Evolutionary conservation across 2,888 invertebrate species (phyloP).

Genomic region (Venustoraphidia nigricollis): DNA sequence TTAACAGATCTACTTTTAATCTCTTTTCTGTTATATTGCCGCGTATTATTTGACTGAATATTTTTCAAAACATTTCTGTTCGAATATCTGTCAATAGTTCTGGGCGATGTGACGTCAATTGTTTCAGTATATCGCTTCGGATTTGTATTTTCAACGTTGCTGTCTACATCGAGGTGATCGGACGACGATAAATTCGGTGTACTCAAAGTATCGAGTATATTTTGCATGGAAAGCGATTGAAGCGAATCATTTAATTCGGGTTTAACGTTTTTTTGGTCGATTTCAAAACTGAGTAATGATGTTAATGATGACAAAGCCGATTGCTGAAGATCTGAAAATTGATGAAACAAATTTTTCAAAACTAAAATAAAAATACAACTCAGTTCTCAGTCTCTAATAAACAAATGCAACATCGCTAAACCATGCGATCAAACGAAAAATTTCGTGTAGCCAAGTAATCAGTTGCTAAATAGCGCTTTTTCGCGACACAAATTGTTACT

Average conservation of each 20-base stretch:
- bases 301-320: constrained; percentile 17
- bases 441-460: too few species aligned
- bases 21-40: not conserved
- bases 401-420: too few species aligned
- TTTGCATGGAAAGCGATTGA: constrained; percentile 15
- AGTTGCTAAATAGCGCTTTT: too few species aligned
- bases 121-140: not conserved
- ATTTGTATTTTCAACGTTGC: not conserved
- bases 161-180: not conserved
- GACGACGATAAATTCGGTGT: constrained; percentile 13
- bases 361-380: too few species aligned
- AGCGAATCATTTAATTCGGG: not conserved
- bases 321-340: constrained; percentile 19
- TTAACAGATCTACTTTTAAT: not conserved
- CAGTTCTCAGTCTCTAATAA: too few species aligned
- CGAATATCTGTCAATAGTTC: not conserved
- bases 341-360: not conserved
- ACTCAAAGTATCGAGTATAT: constrained; percentile 19
- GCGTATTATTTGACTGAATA: not conserved
- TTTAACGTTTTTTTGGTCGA: constrained; percentile 8
- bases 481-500: too few species aligned
- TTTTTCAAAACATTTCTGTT: not conserved
- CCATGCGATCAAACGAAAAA: too few species aligned
- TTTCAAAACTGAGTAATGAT: constrained; percentile 16
- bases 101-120: not conserved